Percentiles rank a stretch among this genome's conserved stretches.
Evolutionary conservation across 2,797 vertebrate species (phyloP).

Genomic region (Cyclura pinguis): DNA sequence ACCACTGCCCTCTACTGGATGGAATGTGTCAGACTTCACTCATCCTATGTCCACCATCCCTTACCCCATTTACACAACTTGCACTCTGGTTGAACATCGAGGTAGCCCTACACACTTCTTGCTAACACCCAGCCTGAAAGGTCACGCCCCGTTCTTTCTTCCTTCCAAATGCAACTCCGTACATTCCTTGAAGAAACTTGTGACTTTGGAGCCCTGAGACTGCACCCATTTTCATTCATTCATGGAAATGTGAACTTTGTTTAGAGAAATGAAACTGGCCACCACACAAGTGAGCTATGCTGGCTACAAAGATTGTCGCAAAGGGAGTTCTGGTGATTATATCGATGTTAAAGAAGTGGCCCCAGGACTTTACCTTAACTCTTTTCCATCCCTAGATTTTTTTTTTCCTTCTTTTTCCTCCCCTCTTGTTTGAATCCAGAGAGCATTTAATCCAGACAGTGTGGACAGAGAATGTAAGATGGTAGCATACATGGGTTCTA

Average conservation of each 20-base stretch:
- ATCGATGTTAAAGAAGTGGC: conserved; percentile 25
- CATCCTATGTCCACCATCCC: neutral
- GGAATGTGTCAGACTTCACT: conserved; percentile 42
- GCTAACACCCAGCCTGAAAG: neutral
- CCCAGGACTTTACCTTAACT: neutral
- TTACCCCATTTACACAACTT: conserved; percentile 14
- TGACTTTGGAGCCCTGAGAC: conserved; percentile 25
- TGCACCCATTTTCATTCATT: conserved; percentile 26
- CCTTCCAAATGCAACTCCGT: neutral
- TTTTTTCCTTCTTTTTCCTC: neutral
- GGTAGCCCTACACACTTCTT: conserved; percentile 6
- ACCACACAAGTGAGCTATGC: neutral
- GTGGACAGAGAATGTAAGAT: conserved; percentile 22
- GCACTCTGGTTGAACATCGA: neutral
- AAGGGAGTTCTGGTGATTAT: conserved; percentile 51
- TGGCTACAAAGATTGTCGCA: conserved; percentile 45
- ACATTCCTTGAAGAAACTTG: neutral
- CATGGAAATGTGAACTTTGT: conserved; percentile 8
- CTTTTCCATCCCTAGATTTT: neutral
- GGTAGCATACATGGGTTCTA: neutral
- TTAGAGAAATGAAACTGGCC: neutral
- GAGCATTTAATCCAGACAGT: neutral
- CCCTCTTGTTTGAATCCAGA: conserved; percentile 18
- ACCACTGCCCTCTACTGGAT: conserved; percentile 43
- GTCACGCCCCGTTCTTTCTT: neutral